A percentile compares a stretch with the other conserved stretches of the same genome.
Conservation (phyloP, 2,113 vertebrate genomes). For the Pipra filicauda region DNA sequence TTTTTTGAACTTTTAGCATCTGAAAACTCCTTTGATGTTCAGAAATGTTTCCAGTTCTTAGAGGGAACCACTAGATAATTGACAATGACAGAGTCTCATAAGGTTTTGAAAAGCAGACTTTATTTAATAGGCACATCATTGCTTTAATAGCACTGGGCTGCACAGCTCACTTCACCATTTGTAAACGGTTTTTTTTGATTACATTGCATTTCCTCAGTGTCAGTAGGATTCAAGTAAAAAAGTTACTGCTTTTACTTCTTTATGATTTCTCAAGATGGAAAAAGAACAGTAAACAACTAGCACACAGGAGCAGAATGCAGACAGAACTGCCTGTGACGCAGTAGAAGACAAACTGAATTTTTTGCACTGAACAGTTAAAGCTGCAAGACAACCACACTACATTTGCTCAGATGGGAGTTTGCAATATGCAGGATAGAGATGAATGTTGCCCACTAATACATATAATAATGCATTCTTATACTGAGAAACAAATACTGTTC, state of each 20-base stretch:
- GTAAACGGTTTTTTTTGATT: slow-evolving; percentile 57
- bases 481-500: background rate
- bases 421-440: background rate
- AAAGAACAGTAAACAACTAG: background rate
- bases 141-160: slow-evolving; percentile 59
- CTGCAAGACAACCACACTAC: background rate
- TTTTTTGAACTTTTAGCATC: background rate
- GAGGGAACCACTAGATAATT: background rate
- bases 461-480: background rate
- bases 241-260: slow-evolving; percentile 55
- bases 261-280: slow-evolving; percentile 45
- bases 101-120: slow-evolving; percentile 57
- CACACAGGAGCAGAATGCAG: background rate
- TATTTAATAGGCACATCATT: slow-evolving; percentile 54
- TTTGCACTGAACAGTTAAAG: slow-evolving; percentile 12
- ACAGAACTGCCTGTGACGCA: background rate
- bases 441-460: background rate
- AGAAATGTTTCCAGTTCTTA: background rate
- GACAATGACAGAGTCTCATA: slow-evolving; percentile 1
- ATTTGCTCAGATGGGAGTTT: background rate
- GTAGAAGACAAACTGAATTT: background rate
- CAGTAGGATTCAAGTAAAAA: slow-evolving; percentile 64
- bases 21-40: background rate
- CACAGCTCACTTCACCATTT: slow-evolving; percentile 50
- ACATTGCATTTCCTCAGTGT: slow-evolving; percentile 50